Evolutionary conservation across 2,113 vertebrate genomes (phyloP).

Genomic region (Eclectus roratus): DNA sequence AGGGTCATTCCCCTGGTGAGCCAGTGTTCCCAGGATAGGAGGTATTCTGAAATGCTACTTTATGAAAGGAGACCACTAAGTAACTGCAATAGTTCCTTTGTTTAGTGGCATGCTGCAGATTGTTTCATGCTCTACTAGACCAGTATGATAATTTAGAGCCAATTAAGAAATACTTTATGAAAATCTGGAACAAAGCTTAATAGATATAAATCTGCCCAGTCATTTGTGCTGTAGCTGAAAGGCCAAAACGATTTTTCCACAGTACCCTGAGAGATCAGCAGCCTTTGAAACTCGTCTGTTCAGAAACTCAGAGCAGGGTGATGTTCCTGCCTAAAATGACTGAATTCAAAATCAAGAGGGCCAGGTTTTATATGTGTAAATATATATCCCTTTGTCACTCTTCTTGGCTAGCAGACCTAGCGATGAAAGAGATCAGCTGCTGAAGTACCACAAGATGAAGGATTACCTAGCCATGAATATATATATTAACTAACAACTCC

Average conservation of each 20-base stretch:
- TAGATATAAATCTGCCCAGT: neutral
- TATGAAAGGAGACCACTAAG: neutral
- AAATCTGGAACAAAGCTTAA: slow-evolving; percentile 12
- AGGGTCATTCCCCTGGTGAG: neutral
- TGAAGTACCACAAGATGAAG: neutral
- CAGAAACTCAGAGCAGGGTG: neutral
- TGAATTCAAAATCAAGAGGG: neutral
- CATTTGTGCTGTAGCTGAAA: neutral
- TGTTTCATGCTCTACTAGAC: neutral
- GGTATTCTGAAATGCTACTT: neutral
- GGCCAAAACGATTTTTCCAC: neutral
- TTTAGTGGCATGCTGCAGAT: neutral
- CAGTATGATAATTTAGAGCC: neutral
- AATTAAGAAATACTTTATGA: slow-evolving; percentile 25
- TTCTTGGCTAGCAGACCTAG: neutral
- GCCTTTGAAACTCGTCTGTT: neutral
- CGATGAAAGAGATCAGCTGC: neutral
- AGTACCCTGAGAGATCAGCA: neutral
- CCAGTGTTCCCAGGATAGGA: fast-evolving
- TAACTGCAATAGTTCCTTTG: neutral
- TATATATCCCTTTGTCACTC: neutral
- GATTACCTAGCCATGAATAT: neutral
- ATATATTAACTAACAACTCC: neutral
- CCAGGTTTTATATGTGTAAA: neutral
- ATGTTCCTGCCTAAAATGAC: neutral